phyloP scores from a whole-genome alignment of 2,113 vertebrate genomes.

The Anseranas semipalmata region DNA sequence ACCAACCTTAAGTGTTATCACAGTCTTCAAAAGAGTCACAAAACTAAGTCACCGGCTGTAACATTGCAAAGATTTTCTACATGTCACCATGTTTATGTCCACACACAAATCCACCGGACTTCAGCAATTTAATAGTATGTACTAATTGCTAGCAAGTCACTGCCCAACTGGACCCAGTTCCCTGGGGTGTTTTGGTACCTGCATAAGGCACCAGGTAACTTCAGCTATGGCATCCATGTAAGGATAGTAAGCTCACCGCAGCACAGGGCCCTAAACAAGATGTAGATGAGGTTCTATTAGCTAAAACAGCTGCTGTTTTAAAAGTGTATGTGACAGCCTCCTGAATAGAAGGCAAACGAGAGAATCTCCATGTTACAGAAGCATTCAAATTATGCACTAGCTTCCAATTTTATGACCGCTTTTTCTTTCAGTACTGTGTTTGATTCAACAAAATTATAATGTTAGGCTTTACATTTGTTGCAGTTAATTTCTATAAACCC shows the following conservation, averaged over 20 bases:
- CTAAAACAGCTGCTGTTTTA: background rate
- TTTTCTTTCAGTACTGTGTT: background rate
- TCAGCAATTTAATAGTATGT: background rate
- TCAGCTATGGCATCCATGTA: background rate
- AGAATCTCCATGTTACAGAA: background rate
- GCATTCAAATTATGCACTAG: background rate
- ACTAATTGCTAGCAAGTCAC: background rate
- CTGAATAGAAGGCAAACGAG: background rate
- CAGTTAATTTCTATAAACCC: background rate
- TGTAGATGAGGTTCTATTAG: background rate
- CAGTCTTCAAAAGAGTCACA: background rate
- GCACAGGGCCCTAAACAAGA: background rate
- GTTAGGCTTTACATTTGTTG: background rate
- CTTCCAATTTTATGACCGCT: background rate
- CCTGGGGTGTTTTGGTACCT: background rate
- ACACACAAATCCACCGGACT: background rate
- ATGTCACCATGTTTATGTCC: background rate
- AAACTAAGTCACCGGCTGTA: background rate
- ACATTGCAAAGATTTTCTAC: background rate
- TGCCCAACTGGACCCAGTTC: background rate
- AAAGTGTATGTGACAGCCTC: background rate
- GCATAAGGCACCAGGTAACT: background rate
- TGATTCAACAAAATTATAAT: background rate
- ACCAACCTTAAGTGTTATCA: background rate
- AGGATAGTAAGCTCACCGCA: background rate